These are phyloP conservation scores for Tetramorium bicarinatum DNA, from an alignment of 2,888 invertebrate species.

Conservation along the genomic window DNA sequence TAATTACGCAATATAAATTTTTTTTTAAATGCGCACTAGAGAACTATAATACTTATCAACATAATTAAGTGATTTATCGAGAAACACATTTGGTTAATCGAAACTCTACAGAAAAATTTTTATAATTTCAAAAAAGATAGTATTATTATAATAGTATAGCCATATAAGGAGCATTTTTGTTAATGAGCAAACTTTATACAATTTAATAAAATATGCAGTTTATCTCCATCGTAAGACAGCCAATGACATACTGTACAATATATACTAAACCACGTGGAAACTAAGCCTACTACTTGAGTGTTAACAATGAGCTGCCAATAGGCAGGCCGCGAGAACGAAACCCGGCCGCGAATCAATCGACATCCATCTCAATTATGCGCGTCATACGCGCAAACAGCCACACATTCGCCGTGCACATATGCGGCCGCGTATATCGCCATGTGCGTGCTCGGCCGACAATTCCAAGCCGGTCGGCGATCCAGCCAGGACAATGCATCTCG, in stretches of 20 bases:
- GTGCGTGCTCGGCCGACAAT: conserved; percentile 77
- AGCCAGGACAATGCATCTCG: conserved; percentile 78
- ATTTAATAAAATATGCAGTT: neutral
- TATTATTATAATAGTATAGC: neutral
- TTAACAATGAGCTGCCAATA: conserved; percentile 49
- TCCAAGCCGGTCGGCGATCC: conserved; percentile 77
- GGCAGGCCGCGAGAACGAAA: conserved; percentile 69
- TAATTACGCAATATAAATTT: neutral
- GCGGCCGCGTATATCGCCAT: conserved; percentile 62
- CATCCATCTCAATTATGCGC: conserved; percentile 83
- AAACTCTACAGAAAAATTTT: neutral
- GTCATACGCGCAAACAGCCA: conserved; percentile 69
- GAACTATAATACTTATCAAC: neutral
- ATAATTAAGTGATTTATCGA: neutral
- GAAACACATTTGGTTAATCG: neutral
- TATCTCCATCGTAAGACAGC: neutral
- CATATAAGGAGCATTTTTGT: neutral
- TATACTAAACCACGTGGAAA: neutral
- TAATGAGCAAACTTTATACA: neutral
- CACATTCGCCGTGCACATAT: conserved; percentile 55
- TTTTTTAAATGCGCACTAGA: neutral
- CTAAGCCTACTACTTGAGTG: conserved; percentile 41
- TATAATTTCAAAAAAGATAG: neutral
- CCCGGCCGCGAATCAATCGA: conserved; percentile 77
- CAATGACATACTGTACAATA: too few species aligned